phyloP scores from a whole-genome alignment of 2,888 invertebrate species.

The Drosophila conformis region DNA sequence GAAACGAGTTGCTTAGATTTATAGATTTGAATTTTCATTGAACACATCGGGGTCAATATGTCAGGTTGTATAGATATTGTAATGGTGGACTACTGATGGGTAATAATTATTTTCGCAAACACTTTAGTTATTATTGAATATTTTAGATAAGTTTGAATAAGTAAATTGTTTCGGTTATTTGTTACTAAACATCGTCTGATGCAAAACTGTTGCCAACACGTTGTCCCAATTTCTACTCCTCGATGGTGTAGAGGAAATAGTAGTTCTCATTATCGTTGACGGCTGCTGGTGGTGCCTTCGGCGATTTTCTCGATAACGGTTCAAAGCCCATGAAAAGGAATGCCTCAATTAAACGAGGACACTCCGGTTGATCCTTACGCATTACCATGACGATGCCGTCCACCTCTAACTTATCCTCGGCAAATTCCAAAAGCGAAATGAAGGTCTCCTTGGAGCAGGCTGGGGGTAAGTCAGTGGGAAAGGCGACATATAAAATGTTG shows the following conservation, averaged over 20 bases:
- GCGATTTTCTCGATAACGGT: slow-evolving; percentile 93
- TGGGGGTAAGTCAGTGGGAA: slow-evolving; percentile 93
- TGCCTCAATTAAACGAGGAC: slow-evolving; percentile 94
- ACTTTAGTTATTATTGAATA: slow-evolving; percentile 26
- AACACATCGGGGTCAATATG: slow-evolving; percentile 75
- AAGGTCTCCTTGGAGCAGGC: slow-evolving; percentile 98
- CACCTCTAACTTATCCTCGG: slow-evolving; percentile 95
- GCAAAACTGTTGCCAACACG: slow-evolving; percentile 45
- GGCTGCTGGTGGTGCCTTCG: slow-evolving; percentile 89
- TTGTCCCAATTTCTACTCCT: slow-evolving; percentile 80
- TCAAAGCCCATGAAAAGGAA: slow-evolving; percentile 99
- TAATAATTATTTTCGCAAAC: slow-evolving; percentile 24
- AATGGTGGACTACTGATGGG: slow-evolving; percentile 19
- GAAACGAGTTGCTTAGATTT: slow-evolving; percentile 57
- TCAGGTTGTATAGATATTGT: slow-evolving; percentile 28
- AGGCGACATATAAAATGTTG: slow-evolving; percentile 93
- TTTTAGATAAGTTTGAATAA: slow-evolving; percentile 26
- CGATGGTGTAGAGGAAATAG: slow-evolving; percentile 85
- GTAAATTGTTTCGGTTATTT: slow-evolving; percentile 18
- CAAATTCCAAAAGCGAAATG: slow-evolving; percentile 96
- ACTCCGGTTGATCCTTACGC: slow-evolving; percentile 92
- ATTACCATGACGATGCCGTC: slow-evolving; percentile 91
- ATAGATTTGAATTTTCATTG: slow-evolving; percentile 42
- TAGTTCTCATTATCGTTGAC: slow-evolving; percentile 87
- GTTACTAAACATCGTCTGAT: slow-evolving; percentile 48